phyloP scores from a whole-genome alignment of 2,888 invertebrate species.

The Onchidella celtica region DNA sequence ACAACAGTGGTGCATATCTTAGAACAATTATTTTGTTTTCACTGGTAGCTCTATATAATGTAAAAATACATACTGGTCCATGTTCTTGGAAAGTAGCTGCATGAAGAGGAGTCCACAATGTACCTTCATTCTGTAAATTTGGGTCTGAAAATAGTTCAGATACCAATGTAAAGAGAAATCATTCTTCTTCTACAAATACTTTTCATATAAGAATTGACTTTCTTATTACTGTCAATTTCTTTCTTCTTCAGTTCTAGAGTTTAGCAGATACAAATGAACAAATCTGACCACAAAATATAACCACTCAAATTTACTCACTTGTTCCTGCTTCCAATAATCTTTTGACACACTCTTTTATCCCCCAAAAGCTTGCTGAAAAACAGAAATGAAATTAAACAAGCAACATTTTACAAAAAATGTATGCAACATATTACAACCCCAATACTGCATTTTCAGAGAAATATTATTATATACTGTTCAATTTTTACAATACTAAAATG shows the following conservation, averaged over 20 bases:
- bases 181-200: too few species aligned
- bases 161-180: neutral
- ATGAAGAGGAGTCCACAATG: conserved; percentile 78
- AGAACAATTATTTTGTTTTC: too few species aligned
- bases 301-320: conserved; percentile 58
- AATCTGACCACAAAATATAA: neutral
- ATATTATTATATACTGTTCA: too few species aligned
- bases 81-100: conserved; percentile 79
- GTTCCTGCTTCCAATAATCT: conserved; percentile 67
- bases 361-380: conserved; percentile 77
- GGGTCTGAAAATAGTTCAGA: conserved; percentile 60
- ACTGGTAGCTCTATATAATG: too few species aligned
- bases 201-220: neutral
- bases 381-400: conserved; percentile 18
- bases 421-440: too few species aligned
- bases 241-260: neutral
- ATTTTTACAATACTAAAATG: too few species aligned
- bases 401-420: neutral
- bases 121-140: conserved; percentile 72
- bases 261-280: neutral
- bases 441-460: too few species aligned
- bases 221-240: neutral
- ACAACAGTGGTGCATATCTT: too few species aligned
- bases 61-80: conserved; percentile 75
- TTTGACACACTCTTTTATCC: conserved; percentile 73